phyloP scores from a whole-genome alignment of 2,797 vertebrate species.

The Eupleurogrammus muticus region DNA sequence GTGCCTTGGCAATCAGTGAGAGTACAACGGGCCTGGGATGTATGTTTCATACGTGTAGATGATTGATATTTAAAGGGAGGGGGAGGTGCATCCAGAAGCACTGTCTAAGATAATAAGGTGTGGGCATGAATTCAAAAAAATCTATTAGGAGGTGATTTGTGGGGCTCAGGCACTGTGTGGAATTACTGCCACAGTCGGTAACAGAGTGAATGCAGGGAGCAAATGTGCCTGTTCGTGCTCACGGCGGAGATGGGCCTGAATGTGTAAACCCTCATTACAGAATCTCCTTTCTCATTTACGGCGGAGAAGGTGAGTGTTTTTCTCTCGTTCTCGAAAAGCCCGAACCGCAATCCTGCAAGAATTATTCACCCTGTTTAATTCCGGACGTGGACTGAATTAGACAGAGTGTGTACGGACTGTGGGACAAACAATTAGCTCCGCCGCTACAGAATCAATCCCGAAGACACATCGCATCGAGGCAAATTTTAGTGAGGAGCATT shows the following conservation, averaged over 20 bases:
- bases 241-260: constrained; percentile 72
- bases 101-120: constrained; percentile 65
- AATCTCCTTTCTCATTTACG: constrained; percentile 55
- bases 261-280: constrained; percentile 69
- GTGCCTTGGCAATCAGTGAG: constrained; percentile 25
- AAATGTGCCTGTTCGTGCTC: constrained; percentile 64
- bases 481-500: constrained; percentile 45
- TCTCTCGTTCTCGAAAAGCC: constrained; percentile 22
- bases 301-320: constrained; percentile 44
- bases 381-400: constrained; percentile 62
- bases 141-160: constrained; percentile 72
- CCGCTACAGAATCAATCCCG: constrained; percentile 51
- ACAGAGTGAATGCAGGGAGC: constrained; percentile 63
- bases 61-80: constrained; percentile 56
- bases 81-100: constrained; percentile 30
- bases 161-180: constrained; percentile 51
- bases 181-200: constrained; percentile 63
- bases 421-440: constrained; percentile 70
- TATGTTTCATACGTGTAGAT: constrained; percentile 28
- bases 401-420: constrained; percentile 60
- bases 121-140: constrained; percentile 68
- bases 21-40: constrained; percentile 30
- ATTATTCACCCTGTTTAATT: constrained; percentile 73
- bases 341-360: constrained; percentile 53
- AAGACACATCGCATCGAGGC: constrained; percentile 40